These are phyloP conservation scores for Sepiola atlantica DNA, from an alignment of 2,888 invertebrate species.

Conservation along the genomic window DNA sequence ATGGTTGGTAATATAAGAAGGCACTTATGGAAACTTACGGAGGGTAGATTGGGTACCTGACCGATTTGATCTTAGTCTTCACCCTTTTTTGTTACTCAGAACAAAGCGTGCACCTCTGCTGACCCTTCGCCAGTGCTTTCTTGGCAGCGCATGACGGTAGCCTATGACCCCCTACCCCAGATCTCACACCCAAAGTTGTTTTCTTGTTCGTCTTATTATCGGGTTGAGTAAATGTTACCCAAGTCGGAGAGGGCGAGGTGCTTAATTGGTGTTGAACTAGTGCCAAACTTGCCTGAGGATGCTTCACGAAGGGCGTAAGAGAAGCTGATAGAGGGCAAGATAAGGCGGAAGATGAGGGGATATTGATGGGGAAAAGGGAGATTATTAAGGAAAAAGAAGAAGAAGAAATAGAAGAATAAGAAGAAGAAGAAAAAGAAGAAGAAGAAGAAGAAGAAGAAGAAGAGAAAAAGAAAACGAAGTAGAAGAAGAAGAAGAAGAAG, in stretches of 20 bases:
- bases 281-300: background rate
- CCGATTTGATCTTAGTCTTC: background rate
- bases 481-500: background rate
- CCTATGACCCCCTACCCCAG: background rate
- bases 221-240: background rate
- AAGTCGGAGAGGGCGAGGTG: background rate
- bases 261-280: background rate
- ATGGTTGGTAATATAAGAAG: background rate
- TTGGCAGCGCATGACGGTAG: background rate
- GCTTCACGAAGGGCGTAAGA: background rate
- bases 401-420: too few relatives aligned
- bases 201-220: conserved; percentile 19
- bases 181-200: background rate
- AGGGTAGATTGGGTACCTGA: background rate
- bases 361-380: background rate
- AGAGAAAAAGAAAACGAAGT: too few relatives aligned
- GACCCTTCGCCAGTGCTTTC: background rate
- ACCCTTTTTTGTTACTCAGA: background rate
- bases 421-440: background rate
- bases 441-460: too few relatives aligned
- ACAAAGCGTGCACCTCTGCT: background rate
- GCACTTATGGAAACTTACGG: background rate
- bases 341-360: background rate
- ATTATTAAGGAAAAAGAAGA: too few relatives aligned
- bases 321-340: background rate